A percentile compares a stretch with the other conserved stretches of the same genome.
These are phyloP conservation scores for Orius insidiosus DNA, from an alignment of 1,140 invertebrate species.

Conservation along the genomic window DNA sequence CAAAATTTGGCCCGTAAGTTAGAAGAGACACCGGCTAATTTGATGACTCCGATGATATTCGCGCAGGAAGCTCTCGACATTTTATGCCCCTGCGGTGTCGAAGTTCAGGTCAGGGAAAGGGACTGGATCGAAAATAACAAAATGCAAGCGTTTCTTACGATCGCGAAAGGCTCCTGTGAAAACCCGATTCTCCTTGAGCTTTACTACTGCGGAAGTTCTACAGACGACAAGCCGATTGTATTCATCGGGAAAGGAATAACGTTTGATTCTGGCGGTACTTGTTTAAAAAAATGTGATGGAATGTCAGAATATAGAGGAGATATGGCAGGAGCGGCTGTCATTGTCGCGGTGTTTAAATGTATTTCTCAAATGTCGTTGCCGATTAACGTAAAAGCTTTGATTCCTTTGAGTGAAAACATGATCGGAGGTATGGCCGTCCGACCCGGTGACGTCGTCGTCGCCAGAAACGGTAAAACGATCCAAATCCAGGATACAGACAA, in stretches of 20 bases:
- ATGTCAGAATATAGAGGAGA: constrained; percentile 46
- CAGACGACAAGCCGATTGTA: constrained; percentile 27
- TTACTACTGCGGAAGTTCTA: constrained; percentile 22
- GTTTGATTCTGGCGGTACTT: constrained; percentile 48
- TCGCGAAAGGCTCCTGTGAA: constrained; percentile 39
- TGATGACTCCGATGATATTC: constrained; percentile 43
- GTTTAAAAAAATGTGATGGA: constrained; percentile 35
- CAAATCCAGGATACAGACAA: constrained; percentile 49
- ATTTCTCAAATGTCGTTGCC: constrained; percentile 33
- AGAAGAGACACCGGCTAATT: constrained; percentile 44
- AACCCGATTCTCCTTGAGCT: constrained; percentile 34
- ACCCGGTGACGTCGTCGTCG: constrained; percentile 65
- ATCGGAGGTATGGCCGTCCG: constrained; percentile 63
- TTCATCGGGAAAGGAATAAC: constrained; percentile 40
- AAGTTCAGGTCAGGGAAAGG: constrained; percentile 26
- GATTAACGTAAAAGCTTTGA: constrained; percentile 33
- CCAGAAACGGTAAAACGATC: constrained; percentile 66
- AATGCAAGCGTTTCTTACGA: constrained; percentile 43
- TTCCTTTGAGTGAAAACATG: constrained; percentile 78
- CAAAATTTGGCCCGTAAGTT: constrained; percentile 41
- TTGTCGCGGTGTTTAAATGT: constrained; percentile 33
- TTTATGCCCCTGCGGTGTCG: constrained; percentile 19
- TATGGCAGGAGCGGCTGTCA: constrained; percentile 50
- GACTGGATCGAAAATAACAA: constrained; percentile 30
- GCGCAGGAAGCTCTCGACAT: constrained; percentile 24